phyloP scores from a whole-genome alignment of 1,140 invertebrate species.

The Doryteuthis pealeii region DNA sequence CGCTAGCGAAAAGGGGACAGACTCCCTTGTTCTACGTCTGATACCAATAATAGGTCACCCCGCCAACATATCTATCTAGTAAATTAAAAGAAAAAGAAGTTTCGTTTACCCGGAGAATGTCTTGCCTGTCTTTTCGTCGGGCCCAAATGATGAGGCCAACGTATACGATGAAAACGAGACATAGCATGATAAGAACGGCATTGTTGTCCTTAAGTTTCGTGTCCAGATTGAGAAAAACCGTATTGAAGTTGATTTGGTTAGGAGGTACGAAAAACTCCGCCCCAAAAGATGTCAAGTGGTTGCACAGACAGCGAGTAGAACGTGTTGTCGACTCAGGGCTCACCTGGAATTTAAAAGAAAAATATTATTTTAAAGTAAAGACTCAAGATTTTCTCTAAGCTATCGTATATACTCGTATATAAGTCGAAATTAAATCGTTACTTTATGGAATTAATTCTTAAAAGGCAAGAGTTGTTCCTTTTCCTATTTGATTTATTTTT shows the following conservation, averaged over 20 bases:
- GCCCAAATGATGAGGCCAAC: constrained; percentile 40
- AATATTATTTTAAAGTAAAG: no score
- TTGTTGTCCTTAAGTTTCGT: constrained; percentile 43
- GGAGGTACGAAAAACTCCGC: constrained; percentile 43
- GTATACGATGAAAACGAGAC: constrained; percentile 36
- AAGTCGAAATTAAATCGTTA: no score
- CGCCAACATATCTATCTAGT: no score
- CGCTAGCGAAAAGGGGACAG: no score
- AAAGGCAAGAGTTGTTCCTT: no score
- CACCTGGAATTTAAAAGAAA: constrained; percentile 26
- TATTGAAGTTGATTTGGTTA: constrained; percentile 44
- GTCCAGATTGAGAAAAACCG: constrained; percentile 42
- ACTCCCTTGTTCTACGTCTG: no score
- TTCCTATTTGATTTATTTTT: no score
- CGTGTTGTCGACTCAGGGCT: constrained; percentile 32
- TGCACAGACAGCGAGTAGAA: constrained; percentile 40
- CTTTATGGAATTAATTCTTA: no score
- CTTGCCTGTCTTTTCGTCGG: constrained; percentile 41
- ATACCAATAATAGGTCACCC: no score
- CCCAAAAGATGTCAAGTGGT: constrained; percentile 46
- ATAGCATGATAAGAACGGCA: constrained; percentile 40
- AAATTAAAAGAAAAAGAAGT: background rate
- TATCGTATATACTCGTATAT: no score
- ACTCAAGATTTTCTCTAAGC: no score
- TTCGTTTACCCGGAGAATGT: constrained; percentile 40